Conservation (phyloP, 2,888 invertebrate genomes). For the Mesodorylaimus sp. region DNA sequence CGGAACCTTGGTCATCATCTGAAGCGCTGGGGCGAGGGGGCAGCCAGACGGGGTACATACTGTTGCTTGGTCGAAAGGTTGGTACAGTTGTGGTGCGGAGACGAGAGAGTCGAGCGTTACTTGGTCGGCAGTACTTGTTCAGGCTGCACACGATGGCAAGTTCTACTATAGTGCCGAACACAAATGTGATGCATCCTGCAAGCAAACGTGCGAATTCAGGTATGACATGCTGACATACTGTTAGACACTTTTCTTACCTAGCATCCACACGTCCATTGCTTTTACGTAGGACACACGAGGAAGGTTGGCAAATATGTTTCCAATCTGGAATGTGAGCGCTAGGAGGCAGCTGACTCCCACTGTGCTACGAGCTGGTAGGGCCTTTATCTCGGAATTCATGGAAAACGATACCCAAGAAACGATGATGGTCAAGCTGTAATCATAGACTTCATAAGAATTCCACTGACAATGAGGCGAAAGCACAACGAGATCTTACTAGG, state of each 20-base stretch:
- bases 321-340: constrained; percentile 26
- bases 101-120: too few relatives aligned
- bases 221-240: not conserved
- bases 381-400: constrained; percentile 24
- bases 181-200: constrained; percentile 25
- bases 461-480: too few relatives aligned
- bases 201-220: constrained; percentile 4
- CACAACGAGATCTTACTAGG: too few relatives aligned
- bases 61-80: too few relatives aligned
- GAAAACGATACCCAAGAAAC: constrained; percentile 28
- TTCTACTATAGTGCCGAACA: constrained; percentile 29
- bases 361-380: constrained; percentile 26
- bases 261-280: constrained; percentile 30
- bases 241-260: constrained; percentile 12
- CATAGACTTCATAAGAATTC: too few relatives aligned
- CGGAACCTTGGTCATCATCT: too few relatives aligned
- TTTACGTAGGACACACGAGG: constrained; percentile 28
- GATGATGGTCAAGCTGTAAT: constrained; percentile 22
- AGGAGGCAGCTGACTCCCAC: constrained; percentile 27
- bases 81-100: too few relatives aligned
- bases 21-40: too few relatives aligned
- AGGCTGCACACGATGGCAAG: constrained; percentile 29
- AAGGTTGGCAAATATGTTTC: constrained; percentile 27
- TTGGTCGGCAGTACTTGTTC: too few relatives aligned
- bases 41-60: too few relatives aligned